Evolutionary conservation across 2,113 vertebrate genomes (phyloP).

Genomic region (Dromas ardeola): DNA sequence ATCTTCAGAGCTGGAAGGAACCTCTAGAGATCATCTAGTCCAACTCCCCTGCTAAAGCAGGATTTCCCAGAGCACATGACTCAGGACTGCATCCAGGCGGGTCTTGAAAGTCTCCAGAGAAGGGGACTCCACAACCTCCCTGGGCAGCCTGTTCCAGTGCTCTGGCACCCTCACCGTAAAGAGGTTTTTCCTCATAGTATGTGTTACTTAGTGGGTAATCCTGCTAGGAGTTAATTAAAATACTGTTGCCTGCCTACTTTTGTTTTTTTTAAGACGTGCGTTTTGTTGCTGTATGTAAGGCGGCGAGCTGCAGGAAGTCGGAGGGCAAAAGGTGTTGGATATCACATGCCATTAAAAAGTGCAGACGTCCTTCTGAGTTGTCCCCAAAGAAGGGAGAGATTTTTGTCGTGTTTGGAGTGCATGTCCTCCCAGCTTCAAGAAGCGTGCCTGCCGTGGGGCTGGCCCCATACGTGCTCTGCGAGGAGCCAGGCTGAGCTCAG

Average conservation of each 20-base stretch:
- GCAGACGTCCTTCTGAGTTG: not conserved
- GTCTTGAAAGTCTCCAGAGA: too few species aligned
- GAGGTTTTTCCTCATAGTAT: too few species aligned
- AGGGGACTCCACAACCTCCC: too few species aligned
- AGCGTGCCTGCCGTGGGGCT: not conserved
- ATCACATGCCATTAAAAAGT: rapidly evolving
- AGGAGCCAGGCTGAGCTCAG: not conserved
- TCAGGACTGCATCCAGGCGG: too few species aligned
- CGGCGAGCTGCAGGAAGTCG: not conserved
- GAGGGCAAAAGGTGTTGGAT: not conserved
- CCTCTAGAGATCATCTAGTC: too few species aligned
- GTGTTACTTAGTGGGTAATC: not conserved
- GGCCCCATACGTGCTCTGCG: rapidly evolving
- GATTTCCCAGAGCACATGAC: too few species aligned
- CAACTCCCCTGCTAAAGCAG: too few species aligned
- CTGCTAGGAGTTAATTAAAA: not conserved
- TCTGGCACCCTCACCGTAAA: too few species aligned
- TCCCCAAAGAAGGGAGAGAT: not conserved
- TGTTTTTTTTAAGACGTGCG: not conserved
- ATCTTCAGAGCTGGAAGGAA: too few species aligned
- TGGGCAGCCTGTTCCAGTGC: too few species aligned
- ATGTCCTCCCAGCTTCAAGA: too few species aligned
- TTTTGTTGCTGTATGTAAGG: not conserved
- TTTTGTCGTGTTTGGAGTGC: not conserved
- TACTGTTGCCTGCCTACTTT: not conserved